A percentile compares a stretch with the other conserved stretches of the same genome.
These are phyloP conservation scores for Bos taurus DNA, from an alignment of 2,113 vertebrate species.

Conservation along the genomic window ARS-UCD2.0 NC_037334.1:89850001-89850500, in stretches of 20 bases:
- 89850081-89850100: not conserved
- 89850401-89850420: not conserved
- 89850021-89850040: not conserved
- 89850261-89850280: not conserved
- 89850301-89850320: not conserved
- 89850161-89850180: not conserved
- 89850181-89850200: not conserved
- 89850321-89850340: not conserved
- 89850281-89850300: not conserved
- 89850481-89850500: not conserved
- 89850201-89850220: not conserved
- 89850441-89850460: not conserved
- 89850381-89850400: not conserved
- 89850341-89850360: not conserved
- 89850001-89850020: not conserved
- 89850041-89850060: not conserved
- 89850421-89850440: not conserved
- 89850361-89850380: not conserved
- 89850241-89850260: not conserved
- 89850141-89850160: conserved; percentile 4
- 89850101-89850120: not conserved
- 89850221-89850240: not conserved
- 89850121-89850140: not conserved
- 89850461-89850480: not conserved
- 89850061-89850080: not conserved